Base-by-base conservation (phyloP, 1,140 invertebrate species). In the Zaprionus davidi region DNA sequence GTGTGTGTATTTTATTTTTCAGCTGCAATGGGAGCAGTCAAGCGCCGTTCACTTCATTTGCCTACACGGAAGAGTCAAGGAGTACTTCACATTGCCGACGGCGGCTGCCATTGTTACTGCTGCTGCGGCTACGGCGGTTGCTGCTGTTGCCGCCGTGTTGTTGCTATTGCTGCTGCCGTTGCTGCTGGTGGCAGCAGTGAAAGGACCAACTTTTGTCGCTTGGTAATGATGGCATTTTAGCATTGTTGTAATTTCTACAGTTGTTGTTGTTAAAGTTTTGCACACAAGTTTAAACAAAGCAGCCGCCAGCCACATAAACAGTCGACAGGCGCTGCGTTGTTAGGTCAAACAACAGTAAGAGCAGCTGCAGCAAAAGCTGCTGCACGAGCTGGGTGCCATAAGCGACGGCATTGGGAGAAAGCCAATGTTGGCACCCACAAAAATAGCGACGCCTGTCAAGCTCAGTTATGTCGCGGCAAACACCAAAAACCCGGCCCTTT, bases 201-300 rank as follows among this genome's bases (percentile, higher is more conserved):
- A 88, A 88, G 85, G 84, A 88, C 85, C 82, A 88, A 88, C 84
- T 88, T 88, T 88, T 88, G 84, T 90, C 84, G 84, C 84, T 88
- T 90, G 84, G 84, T 88, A 88, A 88, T 88, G 84, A 90, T 88
- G 84, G 84, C 78, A 88, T 88, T 88, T 88, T 88, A 79, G 85
- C 76, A 84, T 88, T 88, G 74, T 79, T 80, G 70, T 65, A 78
- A 67, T 58, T 44, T 41, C 62, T 64, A 70, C 66, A 79, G 71
- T 44, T 82, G 78, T 73, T 87, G 72, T 80, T 84, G 81, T 68
- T 81, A 84, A 90, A 90, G 85, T 90, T 90, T 88, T 86, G 71
- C 84, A 84, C 84, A 90, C 84, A 88, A 88, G 78, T 88, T 88
- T 88, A 88, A 88, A 88, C 85, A 88, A 88, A 90, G 85, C 85